Evolutionary conservation across 1,140 invertebrate species (phyloP).

Genomic region (Pseudachorutes palmiensis): DNA sequence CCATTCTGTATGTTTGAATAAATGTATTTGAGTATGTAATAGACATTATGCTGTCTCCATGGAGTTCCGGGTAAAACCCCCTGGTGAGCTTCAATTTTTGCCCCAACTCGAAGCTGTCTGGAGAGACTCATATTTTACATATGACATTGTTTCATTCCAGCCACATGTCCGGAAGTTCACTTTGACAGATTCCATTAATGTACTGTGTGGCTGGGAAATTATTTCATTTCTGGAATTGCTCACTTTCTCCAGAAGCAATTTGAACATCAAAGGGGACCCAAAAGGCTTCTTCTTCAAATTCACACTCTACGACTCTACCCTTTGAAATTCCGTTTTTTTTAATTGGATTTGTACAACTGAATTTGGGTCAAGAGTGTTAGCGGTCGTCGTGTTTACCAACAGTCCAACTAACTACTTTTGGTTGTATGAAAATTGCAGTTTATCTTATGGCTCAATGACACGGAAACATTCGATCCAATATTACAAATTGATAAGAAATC

Average conservation of each 20-base stretch:
- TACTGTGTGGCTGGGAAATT: neutral
- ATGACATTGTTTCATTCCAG: neutral
- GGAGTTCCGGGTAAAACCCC: no score
- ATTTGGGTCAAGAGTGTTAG: no score
- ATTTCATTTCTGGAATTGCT: neutral
- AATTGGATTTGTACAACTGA: no score
- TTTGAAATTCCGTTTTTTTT: no score
- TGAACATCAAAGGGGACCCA: neutral
- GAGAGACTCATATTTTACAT: neutral
- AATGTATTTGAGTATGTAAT: no score
- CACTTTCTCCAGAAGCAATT: neutral
- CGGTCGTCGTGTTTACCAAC: no score
- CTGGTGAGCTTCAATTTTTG: neutral
- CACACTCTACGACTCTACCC: no score
- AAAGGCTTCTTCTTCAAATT: no score
- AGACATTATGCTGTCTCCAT: no score
- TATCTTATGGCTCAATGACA: slow-evolving; percentile 36
- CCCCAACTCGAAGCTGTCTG: neutral
- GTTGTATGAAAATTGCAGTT: no score
- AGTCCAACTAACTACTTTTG: neutral
- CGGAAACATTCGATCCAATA: slow-evolving; percentile 39
- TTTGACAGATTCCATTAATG: neutral
- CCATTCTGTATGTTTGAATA: no score
- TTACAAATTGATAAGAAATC: slow-evolving; percentile 39
- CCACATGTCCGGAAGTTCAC: neutral